phyloP scores from a whole-genome alignment of 2,888 invertebrate species.

The Hoplodrina ambigua region DNA sequence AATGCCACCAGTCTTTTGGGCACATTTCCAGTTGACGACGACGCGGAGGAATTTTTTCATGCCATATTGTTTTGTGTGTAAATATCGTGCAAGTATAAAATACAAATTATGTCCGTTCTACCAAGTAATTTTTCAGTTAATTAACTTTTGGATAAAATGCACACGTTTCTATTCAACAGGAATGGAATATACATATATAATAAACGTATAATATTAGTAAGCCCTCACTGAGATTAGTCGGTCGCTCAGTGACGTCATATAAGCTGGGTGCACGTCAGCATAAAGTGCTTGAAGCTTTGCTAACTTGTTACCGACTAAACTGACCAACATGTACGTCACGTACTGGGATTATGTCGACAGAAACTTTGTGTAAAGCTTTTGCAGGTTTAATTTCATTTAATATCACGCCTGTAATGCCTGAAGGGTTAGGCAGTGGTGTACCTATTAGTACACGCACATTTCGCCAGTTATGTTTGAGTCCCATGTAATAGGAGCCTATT shows the following conservation, averaged over 20 bases:
- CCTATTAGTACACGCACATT: too few relatives aligned
- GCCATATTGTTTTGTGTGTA: too few relatives aligned
- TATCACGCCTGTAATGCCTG: too few relatives aligned
- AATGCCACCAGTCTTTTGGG: too few relatives aligned
- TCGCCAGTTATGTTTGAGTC: too few relatives aligned
- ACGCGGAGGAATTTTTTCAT: too few relatives aligned
- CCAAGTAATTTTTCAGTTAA: not conserved
- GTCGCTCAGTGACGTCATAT: slow-evolving; percentile 23
- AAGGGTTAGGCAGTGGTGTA: too few relatives aligned
- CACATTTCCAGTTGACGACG: too few relatives aligned
- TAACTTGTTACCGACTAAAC: slow-evolving; percentile 27
- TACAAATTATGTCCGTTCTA: too few relatives aligned
- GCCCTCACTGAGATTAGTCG: slow-evolving; percentile 7
- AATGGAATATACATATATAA: not conserved
- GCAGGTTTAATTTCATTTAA: not conserved
- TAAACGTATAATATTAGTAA: slow-evolving; percentile 11
- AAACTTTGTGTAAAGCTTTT: not conserved
- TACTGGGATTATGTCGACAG: slow-evolving; percentile 1
- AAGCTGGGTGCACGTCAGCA: slow-evolving; percentile 4
- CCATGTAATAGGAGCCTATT: too few relatives aligned
- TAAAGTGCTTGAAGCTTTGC: slow-evolving; percentile 23
- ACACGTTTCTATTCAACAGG: not conserved
- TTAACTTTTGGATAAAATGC: not conserved
- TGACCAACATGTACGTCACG: slow-evolving; percentile 1
- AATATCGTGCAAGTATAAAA: too few relatives aligned